phyloP scores from a whole-genome alignment of 2,888 invertebrate genomes.

The Macrostomum cliftonense region DNA sequence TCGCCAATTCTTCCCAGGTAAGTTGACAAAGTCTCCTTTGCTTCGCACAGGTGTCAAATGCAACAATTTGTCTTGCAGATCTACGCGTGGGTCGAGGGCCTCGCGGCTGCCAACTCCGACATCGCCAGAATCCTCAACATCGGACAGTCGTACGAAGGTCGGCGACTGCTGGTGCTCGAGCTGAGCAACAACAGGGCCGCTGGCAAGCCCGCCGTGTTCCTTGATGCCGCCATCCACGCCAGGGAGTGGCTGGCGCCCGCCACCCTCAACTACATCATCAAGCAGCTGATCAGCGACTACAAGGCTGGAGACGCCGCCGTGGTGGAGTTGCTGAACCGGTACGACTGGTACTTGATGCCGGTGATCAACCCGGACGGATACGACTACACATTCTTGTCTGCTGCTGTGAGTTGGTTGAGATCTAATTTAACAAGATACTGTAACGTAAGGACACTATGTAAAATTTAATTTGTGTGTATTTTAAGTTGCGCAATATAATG shows the following conservation, averaged over 20 bases:
- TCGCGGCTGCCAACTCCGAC: too few relatives aligned
- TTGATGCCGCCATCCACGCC: neutral
- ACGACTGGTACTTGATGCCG: neutral
- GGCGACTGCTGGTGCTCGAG: neutral
- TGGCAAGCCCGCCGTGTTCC: neutral
- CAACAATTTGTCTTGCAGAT: too few relatives aligned
- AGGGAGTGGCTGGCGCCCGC: slow-evolving; percentile 1
- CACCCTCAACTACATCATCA: neutral
- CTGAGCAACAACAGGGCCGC: neutral
- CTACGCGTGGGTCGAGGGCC: too few relatives aligned
- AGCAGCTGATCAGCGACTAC: neutral
- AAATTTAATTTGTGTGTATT: too few relatives aligned
- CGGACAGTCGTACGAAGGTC: slow-evolving; percentile 1
- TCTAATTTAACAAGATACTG: too few relatives aligned
- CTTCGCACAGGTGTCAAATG: too few relatives aligned
- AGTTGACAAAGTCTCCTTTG: too few relatives aligned
- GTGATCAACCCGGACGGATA: slow-evolving; percentile 1
- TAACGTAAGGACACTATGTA: too few relatives aligned
- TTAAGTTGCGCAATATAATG: too few relatives aligned
- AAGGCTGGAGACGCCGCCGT: neutral
- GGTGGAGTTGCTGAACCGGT: neutral
- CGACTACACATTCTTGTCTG: neutral
- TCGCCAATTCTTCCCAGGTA: too few relatives aligned
- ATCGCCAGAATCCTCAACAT: neutral
- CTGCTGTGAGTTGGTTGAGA: too few relatives aligned